A percentile compares a stretch with the other conserved stretches of the same genome.
phyloP scores from a whole-genome alignment of 2,797 vertebrate species.

The Acipenser ruthenus region DNA sequence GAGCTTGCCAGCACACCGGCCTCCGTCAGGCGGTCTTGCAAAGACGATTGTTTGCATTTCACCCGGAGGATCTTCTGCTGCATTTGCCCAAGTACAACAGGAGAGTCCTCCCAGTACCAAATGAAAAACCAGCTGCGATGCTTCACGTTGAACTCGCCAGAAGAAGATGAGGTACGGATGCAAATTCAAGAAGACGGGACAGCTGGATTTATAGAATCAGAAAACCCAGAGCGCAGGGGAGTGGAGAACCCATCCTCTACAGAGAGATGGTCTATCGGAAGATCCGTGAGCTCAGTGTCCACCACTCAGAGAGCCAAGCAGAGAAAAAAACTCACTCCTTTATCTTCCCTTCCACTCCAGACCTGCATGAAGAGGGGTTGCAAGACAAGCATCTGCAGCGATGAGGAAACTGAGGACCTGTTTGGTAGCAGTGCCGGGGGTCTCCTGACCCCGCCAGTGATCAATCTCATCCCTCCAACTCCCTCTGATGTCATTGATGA shows the following conservation, averaged over 20 bases:
- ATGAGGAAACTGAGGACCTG: conserved; percentile 7
- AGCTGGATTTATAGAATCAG: conserved; percentile 15
- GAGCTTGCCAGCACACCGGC: not conserved
- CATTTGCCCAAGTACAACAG: conserved; percentile 32
- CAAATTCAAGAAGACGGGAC: too few relatives aligned
- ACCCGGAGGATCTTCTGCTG: conserved; percentile 42
- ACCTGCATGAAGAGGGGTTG: conserved; percentile 1
- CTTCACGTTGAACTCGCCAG: not conserved
- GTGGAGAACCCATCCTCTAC: conserved; percentile 13
- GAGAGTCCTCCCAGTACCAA: conserved; percentile 29
- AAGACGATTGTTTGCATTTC: conserved; percentile 14
- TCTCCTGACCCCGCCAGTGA: conserved; percentile 43
- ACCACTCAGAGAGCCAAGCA: conserved; percentile 29
- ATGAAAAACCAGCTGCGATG: conserved; percentile 27
- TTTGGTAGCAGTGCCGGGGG: conserved; percentile 9
- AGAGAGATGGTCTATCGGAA: conserved; percentile 17
- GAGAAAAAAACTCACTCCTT: conserved; percentile 44
- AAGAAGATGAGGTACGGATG: conserved; percentile 10
- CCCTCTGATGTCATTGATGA: conserved; percentile 45
- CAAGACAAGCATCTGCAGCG: conserved; percentile 8
- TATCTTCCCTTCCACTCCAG: conserved; percentile 47
- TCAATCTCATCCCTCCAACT: conserved; percentile 57
- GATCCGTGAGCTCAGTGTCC: conserved; percentile 42
- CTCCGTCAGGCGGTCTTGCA: conserved; percentile 19
- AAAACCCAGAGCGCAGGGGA: conserved; percentile 33